Evolutionary conservation across 2,113 vertebrate genomes (phyloP).

Genomic region (Ophiodon elongatus): DNA sequence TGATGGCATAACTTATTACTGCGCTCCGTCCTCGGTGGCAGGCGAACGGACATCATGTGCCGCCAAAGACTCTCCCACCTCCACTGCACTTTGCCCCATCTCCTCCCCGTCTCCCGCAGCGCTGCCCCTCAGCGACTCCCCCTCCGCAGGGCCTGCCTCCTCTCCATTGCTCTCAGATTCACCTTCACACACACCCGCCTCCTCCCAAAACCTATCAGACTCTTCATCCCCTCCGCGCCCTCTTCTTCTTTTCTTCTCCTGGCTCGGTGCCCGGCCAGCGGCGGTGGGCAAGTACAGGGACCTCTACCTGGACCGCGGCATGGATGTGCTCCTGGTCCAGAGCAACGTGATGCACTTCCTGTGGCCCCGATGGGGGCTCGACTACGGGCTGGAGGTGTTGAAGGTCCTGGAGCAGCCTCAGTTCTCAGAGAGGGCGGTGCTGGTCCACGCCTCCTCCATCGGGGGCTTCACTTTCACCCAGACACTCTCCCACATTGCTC

Average conservation of each 20-base stretch:
- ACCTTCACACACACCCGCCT: neutral
- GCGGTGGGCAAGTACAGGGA: slow-evolving; percentile 72
- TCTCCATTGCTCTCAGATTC: slow-evolving; percentile 26
- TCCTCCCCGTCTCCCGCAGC: neutral
- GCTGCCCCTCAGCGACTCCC: neutral
- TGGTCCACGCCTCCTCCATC: slow-evolving; percentile 75
- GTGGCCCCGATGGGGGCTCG: slow-evolving; percentile 76
- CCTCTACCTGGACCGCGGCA: slow-evolving; percentile 65
- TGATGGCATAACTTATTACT: slow-evolving; percentile 66
- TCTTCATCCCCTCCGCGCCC: slow-evolving; percentile 40
- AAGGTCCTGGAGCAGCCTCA: slow-evolving; percentile 67
- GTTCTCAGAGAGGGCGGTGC: slow-evolving; percentile 53
- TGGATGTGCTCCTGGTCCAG: slow-evolving; percentile 75
- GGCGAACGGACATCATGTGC: neutral
- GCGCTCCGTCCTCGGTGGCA: neutral
- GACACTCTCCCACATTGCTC: slow-evolving; percentile 64
- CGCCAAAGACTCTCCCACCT: neutral
- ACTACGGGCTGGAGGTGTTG: slow-evolving; percentile 68
- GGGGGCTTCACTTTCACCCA: slow-evolving; percentile 78
- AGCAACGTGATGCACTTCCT: slow-evolving; percentile 71
- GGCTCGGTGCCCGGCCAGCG: slow-evolving; percentile 66
- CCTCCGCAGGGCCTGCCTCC: neutral
- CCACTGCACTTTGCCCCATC: accelerated
- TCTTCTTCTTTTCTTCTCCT: slow-evolving; percentile 73
- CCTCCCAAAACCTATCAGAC: neutral